A percentile compares a stretch with the other conserved stretches of the same genome.
Conservation (phyloP, 2,797 vertebrate species). For the Anguilla marmorata region DNA sequence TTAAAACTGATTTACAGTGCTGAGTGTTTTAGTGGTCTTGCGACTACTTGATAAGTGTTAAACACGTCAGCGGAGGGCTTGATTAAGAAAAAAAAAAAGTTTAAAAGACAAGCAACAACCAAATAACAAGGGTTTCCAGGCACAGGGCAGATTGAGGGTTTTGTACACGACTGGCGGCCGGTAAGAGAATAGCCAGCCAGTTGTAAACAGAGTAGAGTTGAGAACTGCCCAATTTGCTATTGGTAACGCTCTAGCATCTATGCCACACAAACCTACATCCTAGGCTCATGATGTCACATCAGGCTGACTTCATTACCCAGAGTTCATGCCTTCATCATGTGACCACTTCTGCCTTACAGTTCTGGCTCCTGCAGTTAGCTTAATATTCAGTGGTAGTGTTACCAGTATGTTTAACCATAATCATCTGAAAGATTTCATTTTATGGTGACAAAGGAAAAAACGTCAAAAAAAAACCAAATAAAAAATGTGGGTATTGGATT, state of each 20-base stretch:
- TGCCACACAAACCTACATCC: background rate
- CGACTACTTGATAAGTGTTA: conserved; percentile 41
- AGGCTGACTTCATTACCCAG: background rate
- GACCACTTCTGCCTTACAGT: background rate
- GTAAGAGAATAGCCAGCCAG: background rate
- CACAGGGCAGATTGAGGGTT: conserved; percentile 20
- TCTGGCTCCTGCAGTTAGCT: background rate
- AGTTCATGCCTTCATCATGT: background rate
- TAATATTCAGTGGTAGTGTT: conserved; percentile 15
- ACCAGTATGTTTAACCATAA: background rate
- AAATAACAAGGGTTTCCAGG: conserved; percentile 4
- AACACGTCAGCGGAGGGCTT: conserved; percentile 38
- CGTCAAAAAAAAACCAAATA: background rate
- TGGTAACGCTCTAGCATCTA: background rate
- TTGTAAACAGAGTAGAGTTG: background rate
- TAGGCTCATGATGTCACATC: background rate
- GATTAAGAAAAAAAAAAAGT: conserved; percentile 50
- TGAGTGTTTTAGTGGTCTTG: conserved; percentile 49
- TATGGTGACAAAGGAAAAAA: background rate
- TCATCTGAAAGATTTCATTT: background rate
- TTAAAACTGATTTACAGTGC: conserved; percentile 58
- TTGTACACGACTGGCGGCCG: background rate
- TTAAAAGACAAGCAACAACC: background rate
- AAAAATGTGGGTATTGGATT: conserved; percentile 15
- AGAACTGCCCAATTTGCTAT: background rate